Evolutionary conservation across 2,113 vertebrate species (phyloP).

Genomic region (Mystacornis crossleyi): DNA sequence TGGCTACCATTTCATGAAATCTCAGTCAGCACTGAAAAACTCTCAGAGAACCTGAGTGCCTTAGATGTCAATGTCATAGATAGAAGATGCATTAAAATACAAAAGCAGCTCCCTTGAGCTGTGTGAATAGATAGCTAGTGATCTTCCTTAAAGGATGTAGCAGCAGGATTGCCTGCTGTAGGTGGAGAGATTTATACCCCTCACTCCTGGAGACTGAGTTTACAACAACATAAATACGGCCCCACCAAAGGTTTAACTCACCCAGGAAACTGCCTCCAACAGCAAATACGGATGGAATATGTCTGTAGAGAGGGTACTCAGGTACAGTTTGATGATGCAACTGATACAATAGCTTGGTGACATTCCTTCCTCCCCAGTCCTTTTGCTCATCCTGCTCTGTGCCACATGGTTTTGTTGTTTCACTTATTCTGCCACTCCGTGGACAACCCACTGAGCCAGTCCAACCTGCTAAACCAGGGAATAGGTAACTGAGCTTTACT

Average conservation of each 20-base stretch:
- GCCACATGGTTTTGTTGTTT: not conserved
- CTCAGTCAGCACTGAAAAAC: conserved; percentile 14
- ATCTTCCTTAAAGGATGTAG: not conserved
- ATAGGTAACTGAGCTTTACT: not conserved
- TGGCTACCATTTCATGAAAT: conserved; percentile 25
- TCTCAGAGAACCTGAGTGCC: not conserved
- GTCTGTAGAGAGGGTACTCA: not conserved
- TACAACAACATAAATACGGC: not conserved
- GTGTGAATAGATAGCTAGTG: not conserved
- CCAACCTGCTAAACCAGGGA: not conserved
- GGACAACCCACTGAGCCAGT: not conserved
- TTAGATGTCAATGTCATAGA: conserved; percentile 1
- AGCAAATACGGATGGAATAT: not conserved
- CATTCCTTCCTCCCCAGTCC: not conserved
- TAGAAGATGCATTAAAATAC: conserved; percentile 38
- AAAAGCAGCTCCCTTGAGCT: conserved; percentile 35
- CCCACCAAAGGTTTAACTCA: not conserved
- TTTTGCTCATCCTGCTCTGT: not conserved
- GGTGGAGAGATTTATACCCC: not conserved
- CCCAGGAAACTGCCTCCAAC: not conserved
- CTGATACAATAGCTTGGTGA: not conserved
- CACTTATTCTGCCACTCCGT: not conserved
- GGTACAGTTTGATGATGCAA: not conserved
- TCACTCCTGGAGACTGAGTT: not conserved
- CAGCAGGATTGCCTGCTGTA: not conserved